These are phyloP conservation scores for Macropodus opercularis DNA, from an alignment of 2,797 vertebrate genomes.

Conservation along the genomic window DNA sequence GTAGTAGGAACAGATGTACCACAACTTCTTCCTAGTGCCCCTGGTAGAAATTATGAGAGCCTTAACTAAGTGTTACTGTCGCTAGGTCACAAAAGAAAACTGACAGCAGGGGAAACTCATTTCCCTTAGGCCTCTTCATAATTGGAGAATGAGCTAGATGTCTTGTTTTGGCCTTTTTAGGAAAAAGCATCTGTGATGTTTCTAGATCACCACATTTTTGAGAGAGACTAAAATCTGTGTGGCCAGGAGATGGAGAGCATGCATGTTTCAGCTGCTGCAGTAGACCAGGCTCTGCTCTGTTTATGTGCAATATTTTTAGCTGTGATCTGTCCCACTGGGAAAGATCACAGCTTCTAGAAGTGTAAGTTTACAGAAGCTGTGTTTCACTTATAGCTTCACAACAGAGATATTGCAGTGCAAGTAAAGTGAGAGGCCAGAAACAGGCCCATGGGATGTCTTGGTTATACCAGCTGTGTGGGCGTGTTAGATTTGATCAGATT, in stretches of 20 bases:
- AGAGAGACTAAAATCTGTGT: conserved; percentile 44
- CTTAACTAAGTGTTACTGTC: conserved; percentile 30
- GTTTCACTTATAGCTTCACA: conserved; percentile 58
- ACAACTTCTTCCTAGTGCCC: conserved; percentile 24
- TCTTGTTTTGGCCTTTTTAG: conserved; percentile 76
- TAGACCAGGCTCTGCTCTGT: conserved; percentile 48
- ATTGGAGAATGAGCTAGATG: conserved; percentile 74
- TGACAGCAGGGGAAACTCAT: conserved; percentile 50
- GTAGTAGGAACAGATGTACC: conserved; percentile 1
- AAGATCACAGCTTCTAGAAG: conserved; percentile 59
- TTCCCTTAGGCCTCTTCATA: conserved; percentile 63
- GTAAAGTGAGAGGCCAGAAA: conserved; percentile 35
- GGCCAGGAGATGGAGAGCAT: conserved; percentile 33
- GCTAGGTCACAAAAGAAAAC: conserved; percentile 35
- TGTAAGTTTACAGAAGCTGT: conserved; percentile 55
- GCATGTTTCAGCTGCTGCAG: conserved; percentile 56
- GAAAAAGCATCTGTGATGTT: conserved; percentile 76
- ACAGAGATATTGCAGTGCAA: conserved; percentile 38
- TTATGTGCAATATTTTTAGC: conserved; percentile 41
- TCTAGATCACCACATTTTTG: conserved; percentile 72
- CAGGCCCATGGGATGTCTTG: conserved; percentile 11
- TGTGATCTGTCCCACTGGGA: conserved; percentile 49
- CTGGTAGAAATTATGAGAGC: conserved; percentile 19
- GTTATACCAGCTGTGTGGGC: conserved; percentile 14
- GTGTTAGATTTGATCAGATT: conserved; percentile 43